Percentiles rank a stretch among this genome's conserved stretches.
phyloP scores from a whole-genome alignment of 2,888 invertebrate species.

The Drosophila engyochracea region DNA sequence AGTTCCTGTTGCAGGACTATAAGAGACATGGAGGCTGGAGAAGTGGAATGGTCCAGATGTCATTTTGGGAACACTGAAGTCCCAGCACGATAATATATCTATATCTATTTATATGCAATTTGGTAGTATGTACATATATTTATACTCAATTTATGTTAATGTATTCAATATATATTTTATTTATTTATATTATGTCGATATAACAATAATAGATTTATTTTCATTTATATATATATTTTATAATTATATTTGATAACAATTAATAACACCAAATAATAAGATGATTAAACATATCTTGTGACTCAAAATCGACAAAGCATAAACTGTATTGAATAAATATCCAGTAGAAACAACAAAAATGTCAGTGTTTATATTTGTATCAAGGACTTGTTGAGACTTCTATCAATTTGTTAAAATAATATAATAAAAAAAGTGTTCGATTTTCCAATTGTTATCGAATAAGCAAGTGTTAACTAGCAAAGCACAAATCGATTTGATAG shows the following conservation, averaged over 20 bases:
- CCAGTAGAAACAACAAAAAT: background rate
- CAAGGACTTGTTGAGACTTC: background rate
- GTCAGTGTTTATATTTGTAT: background rate
- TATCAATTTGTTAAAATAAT: background rate
- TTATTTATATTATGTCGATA: slow-evolving; percentile 10
- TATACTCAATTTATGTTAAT: slow-evolving; percentile 1
- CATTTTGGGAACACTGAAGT: background rate
- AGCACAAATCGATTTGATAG: background rate
- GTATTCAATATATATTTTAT: slow-evolving; percentile 8
- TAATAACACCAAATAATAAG: slow-evolving; percentile 13
- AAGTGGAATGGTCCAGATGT: background rate
- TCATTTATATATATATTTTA: slow-evolving; percentile 7
- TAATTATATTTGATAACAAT: slow-evolving; percentile 30
- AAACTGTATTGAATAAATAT: slow-evolving; percentile 11
- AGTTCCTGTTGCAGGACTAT: background rate
- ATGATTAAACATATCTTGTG: slow-evolving; percentile 34
- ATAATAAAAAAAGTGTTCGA: background rate
- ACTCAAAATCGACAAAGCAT: slow-evolving; percentile 19
- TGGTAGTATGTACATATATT: background rate
- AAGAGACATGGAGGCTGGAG: background rate
- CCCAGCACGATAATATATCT: background rate
- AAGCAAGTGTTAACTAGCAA: background rate
- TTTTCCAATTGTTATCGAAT: background rate
- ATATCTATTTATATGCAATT: background rate
- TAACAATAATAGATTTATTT: slow-evolving; percentile 19